These are phyloP conservation scores for Drosophila santomea DNA, from an alignment of 1,140 invertebrate species.

Conservation along the genomic window DNA sequence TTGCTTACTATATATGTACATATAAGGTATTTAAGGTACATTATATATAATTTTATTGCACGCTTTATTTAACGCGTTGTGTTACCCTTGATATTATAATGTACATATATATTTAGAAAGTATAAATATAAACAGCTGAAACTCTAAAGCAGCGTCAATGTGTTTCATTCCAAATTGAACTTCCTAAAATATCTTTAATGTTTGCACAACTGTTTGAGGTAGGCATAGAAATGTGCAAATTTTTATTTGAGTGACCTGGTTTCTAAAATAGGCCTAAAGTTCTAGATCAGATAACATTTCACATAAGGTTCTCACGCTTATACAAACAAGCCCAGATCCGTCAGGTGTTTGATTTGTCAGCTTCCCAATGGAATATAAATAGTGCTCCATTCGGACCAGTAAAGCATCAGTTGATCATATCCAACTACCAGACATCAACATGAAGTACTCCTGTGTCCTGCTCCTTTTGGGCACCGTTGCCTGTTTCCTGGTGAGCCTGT, in stretches of 20 bases:
- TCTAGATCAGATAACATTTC: background rate
- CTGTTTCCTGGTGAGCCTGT: conserved; percentile 18
- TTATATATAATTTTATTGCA: background rate
- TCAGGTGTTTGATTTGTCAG: background rate
- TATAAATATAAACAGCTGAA: conserved; percentile 2
- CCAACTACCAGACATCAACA: background rate
- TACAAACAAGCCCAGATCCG: background rate
- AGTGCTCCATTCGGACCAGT: background rate
- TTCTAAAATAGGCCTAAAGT: background rate
- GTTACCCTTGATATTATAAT: background rate
- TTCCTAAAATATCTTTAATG: background rate
- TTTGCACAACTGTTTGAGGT: background rate
- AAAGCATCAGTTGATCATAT: conserved; percentile 26
- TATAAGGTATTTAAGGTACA: too few relatives aligned
- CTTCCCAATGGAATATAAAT: conserved; percentile 16
- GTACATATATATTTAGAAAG: conserved; percentile 1
- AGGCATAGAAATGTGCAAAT: background rate
- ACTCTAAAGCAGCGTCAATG: background rate
- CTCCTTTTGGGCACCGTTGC: conserved; percentile 12
- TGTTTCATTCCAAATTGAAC: background rate
- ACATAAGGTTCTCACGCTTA: conserved; percentile 14
- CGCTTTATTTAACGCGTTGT: background rate
- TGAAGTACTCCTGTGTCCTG: conserved; percentile 12
- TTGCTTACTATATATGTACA: background rate
- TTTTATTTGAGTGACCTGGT: background rate